A percentile compares a stretch with the other conserved stretches of the same genome.
Conservation (phyloP, 2,113 vertebrate genomes). For the Sus scrofa region DNA sequence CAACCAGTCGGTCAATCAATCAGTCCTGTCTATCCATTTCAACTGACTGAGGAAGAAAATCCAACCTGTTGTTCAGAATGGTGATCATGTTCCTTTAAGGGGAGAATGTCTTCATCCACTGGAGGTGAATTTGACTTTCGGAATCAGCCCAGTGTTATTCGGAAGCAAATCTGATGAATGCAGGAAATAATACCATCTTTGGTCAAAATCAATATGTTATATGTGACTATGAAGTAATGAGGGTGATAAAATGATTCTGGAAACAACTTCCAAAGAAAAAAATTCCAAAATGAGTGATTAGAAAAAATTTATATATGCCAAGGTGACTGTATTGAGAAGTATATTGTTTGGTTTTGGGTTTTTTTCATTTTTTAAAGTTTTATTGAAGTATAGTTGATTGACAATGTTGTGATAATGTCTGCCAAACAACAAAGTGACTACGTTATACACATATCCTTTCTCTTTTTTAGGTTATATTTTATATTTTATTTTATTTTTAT, state of each 20-base stretch:
- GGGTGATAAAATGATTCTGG: background rate
- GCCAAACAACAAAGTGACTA: too few relatives aligned
- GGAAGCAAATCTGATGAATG: background rate
- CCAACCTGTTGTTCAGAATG: background rate
- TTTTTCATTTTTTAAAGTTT: too few relatives aligned
- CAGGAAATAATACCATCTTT: background rate
- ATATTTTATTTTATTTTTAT: too few relatives aligned
- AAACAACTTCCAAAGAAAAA: background rate
- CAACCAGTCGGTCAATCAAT: background rate
- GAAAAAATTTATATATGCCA: background rate
- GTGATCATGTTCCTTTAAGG: background rate
- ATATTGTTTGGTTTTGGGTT: background rate
- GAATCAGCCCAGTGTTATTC: background rate
- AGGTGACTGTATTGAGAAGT: slow-evolving; percentile 6
- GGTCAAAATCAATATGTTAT: background rate
- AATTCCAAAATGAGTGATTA: slow-evolving; percentile 1
- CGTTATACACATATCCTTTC: too few relatives aligned
- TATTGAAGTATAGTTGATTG: too few relatives aligned
- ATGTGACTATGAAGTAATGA: slow-evolving; percentile 1
- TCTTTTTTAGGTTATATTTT: too few relatives aligned
- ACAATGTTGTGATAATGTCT: too few relatives aligned
- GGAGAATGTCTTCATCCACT: background rate
- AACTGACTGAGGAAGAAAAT: background rate
- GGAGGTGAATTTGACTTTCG: background rate
- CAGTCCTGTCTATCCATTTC: background rate